These are phyloP conservation scores for Rhopalosiphum padi DNA, from an alignment of 1,140 invertebrate species.

Conservation along the genomic window DNA sequence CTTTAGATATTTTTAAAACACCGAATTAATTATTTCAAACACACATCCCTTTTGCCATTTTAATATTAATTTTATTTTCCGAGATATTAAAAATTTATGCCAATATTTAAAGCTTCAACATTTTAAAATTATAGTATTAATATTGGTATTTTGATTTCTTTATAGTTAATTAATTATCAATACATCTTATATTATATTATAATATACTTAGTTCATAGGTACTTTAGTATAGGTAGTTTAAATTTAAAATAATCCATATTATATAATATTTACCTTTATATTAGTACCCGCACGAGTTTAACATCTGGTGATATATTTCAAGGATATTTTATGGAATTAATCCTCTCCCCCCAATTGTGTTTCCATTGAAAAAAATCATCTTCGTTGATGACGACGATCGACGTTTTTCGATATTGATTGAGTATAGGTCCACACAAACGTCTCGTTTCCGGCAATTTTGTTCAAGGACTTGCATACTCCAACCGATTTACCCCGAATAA, in stretches of 20 bases:
- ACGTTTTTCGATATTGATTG: neutral
- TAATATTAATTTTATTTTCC: neutral
- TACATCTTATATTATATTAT: neutral
- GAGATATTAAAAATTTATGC: neutral
- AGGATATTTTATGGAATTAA: neutral
- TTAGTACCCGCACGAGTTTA: neutral
- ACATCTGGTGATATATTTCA: neutral
- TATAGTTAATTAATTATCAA: neutral
- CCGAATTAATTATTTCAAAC: neutral
- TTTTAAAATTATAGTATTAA: conserved; percentile 4
- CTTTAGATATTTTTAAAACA: neutral
- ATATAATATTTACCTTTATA: neutral
- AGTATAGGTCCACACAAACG: neutral
- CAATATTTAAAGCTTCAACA: neutral
- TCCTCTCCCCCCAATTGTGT: no score
- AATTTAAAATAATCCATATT: neutral
- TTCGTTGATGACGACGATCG: neutral
- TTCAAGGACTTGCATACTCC: conserved; percentile 7
- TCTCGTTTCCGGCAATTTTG: conserved; percentile 29
- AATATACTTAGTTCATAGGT: neutral
- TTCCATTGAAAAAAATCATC: neutral
- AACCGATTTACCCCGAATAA: conserved; percentile 36
- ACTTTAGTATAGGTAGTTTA: neutral
- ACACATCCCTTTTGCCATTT: neutral
- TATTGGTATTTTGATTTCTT: no score